Evolutionary conservation across 2,797 vertebrate species (phyloP).

Genomic region (Eulemur mongoz): DNA sequence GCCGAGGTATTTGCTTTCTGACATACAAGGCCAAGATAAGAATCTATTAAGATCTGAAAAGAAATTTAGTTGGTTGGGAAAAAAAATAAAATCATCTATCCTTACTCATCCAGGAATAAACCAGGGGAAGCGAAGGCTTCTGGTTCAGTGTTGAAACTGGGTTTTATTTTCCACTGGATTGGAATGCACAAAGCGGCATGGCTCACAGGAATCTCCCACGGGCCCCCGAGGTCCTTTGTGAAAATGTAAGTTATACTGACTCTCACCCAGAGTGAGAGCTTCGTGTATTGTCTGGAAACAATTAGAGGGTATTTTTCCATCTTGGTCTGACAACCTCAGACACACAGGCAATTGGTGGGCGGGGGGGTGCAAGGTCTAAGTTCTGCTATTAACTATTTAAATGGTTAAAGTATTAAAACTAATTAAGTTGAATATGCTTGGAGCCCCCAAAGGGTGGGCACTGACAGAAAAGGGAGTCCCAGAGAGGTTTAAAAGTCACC

Average conservation of each 20-base stretch:
- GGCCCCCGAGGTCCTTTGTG: conserved; percentile 53
- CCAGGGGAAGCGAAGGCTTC: not conserved
- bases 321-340: conserved; percentile 82
- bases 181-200: conserved; percentile 9
- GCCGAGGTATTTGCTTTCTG: not conserved
- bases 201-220: not conserved
- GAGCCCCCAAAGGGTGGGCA: conserved; percentile 36
- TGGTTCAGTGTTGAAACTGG: not conserved
- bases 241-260: conserved; percentile 61
- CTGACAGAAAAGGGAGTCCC: conserved; percentile 59
- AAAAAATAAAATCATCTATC: not conserved
- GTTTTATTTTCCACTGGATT: not conserved
- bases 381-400: conserved; percentile 83
- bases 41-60: conserved; percentile 9
- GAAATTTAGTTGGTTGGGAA: not conserved
- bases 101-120: not conserved
- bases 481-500: conserved; percentile 53
- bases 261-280: conserved; percentile 63
- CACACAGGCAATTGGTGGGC: conserved; percentile 62
- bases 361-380: conserved; percentile 30
- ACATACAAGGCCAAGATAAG: not conserved
- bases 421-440: conserved; percentile 71
- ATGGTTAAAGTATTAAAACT: conserved; percentile 81
- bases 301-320: conserved; percentile 80
- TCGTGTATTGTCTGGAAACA: conserved; percentile 84